Evolutionary conservation across 2,113 vertebrate genomes (phyloP).

Genomic region (Lipophrys pholis): DNA sequence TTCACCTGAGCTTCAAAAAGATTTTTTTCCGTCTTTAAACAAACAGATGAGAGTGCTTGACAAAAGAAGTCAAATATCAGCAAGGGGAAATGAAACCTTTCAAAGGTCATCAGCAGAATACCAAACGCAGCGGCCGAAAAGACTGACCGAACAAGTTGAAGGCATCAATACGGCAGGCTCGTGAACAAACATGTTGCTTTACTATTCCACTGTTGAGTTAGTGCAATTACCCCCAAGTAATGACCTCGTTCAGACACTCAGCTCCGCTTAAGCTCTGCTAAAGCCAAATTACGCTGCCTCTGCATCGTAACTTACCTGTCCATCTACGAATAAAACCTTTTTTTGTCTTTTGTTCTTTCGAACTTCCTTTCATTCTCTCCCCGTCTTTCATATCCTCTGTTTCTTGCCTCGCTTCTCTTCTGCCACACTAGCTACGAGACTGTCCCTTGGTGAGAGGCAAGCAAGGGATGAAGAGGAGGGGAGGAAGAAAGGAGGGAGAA

Average conservation of each 20-base stretch:
- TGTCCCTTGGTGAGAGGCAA: slow-evolving; percentile 66
- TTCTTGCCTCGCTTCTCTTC: slow-evolving; percentile 32
- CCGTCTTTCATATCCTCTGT: slow-evolving; percentile 52
- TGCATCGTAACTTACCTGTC: slow-evolving; percentile 55
- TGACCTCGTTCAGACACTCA: slow-evolving; percentile 29
- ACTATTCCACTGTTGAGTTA: slow-evolving; percentile 39
- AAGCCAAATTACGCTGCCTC: slow-evolving; percentile 24
- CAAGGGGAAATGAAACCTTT: slow-evolving; percentile 22
- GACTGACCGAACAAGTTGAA: slow-evolving; percentile 16
- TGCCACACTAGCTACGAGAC: slow-evolving; percentile 56
- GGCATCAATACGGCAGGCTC: slow-evolving; percentile 25
- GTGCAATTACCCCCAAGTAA: slow-evolving; percentile 27
- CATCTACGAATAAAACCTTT: slow-evolving; percentile 50
- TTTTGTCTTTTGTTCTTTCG: slow-evolving; percentile 60
- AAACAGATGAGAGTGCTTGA: slow-evolving; percentile 2
- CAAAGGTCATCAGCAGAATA: slow-evolving; percentile 35
- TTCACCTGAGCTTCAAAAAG: slow-evolving; percentile 30
- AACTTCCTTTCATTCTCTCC: slow-evolving; percentile 64
- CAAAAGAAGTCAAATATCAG: slow-evolving; percentile 35
- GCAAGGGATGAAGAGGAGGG: slow-evolving; percentile 52
- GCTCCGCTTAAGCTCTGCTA: neutral
- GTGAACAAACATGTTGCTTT: slow-evolving; percentile 47
- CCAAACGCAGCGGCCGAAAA: slow-evolving; percentile 17
- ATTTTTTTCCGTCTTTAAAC: slow-evolving; percentile 31
- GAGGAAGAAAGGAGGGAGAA: slow-evolving; percentile 27